phyloP scores from a whole-genome alignment of 2,113 vertebrate genomes.

The Labrus mixtus region DNA sequence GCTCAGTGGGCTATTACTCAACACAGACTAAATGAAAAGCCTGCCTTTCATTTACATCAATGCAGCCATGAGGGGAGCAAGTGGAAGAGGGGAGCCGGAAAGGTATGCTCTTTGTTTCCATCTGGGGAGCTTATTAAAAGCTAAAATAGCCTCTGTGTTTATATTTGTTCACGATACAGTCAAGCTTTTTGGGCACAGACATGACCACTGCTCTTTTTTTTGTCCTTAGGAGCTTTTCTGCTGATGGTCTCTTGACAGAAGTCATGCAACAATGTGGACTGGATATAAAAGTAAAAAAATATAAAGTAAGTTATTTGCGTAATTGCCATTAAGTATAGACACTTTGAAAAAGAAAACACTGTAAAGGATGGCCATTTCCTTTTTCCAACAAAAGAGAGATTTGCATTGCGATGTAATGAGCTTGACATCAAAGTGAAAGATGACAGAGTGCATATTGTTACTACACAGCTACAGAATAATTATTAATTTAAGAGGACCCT shows the following conservation, averaged over 20 bases:
- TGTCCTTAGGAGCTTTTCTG: not conserved
- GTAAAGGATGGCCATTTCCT: not conserved
- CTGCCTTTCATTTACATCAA: constrained; percentile 60
- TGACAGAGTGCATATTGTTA: not conserved
- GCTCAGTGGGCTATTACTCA: constrained; percentile 70
- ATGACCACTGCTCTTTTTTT: not conserved
- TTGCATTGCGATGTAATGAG: not conserved
- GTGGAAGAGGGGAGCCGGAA: constrained; percentile 26
- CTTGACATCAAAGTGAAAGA: not conserved
- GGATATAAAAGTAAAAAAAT: not conserved
- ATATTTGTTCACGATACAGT: not conserved
- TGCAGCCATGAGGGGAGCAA: constrained; percentile 27
- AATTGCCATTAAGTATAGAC: constrained; percentile 1
- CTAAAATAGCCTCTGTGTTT: constrained; percentile 19
- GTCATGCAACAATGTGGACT: not conserved
- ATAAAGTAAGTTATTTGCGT: constrained; percentile 5
- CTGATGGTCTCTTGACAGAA: constrained; percentile 6
- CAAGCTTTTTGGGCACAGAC: not conserved
- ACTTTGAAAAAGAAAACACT: not conserved
- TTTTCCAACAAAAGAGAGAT: not conserved
- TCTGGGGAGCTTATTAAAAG: constrained; percentile 30
- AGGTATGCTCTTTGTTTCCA: constrained; percentile 31
- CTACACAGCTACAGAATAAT: not conserved
- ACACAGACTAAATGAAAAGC: constrained; percentile 61
- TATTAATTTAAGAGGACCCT: constrained; percentile 15